Evolutionary conservation across 2,113 vertebrate genomes (phyloP).

Genomic region (Ceuthmochares aereus): DNA sequence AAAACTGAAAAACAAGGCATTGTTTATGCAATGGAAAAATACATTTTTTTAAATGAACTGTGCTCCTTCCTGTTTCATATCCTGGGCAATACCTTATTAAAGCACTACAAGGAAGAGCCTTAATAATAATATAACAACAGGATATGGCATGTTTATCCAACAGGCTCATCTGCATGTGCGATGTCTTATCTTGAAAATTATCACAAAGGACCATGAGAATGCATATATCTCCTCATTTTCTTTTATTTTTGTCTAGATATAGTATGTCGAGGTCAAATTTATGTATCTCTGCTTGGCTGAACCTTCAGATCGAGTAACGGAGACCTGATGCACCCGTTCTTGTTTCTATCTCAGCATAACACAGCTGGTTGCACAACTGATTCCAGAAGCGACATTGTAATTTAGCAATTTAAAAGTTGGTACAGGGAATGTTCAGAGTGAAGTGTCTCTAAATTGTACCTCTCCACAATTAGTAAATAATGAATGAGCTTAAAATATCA

Average conservation of each 20-base stretch:
- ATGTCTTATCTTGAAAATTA: neutral
- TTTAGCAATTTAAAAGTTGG: neutral
- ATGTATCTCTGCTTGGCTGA: neutral
- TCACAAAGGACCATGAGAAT: neutral
- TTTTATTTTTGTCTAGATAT: neutral
- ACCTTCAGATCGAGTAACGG: neutral
- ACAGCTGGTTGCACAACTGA: neutral
- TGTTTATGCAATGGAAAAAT: slow-evolving; percentile 8
- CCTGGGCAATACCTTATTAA: neutral
- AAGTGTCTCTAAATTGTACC: neutral
- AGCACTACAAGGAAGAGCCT: neutral
- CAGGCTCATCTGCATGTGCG: neutral
- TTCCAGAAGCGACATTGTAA: neutral
- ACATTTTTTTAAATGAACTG: neutral
- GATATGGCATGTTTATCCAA: neutral
- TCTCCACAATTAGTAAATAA: neutral
- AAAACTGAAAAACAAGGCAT: neutral
- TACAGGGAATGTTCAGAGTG: neutral
- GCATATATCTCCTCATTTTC: neutral
- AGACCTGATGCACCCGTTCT: neutral
- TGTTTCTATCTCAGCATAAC: neutral
- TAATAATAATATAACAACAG: neutral
- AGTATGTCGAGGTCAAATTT: neutral
- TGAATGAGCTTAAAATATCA: neutral
- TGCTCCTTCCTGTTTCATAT: neutral